Evolutionary conservation across 2,797 vertebrate genomes (phyloP).

Genomic region (Loriculus beryllinus): DNA sequence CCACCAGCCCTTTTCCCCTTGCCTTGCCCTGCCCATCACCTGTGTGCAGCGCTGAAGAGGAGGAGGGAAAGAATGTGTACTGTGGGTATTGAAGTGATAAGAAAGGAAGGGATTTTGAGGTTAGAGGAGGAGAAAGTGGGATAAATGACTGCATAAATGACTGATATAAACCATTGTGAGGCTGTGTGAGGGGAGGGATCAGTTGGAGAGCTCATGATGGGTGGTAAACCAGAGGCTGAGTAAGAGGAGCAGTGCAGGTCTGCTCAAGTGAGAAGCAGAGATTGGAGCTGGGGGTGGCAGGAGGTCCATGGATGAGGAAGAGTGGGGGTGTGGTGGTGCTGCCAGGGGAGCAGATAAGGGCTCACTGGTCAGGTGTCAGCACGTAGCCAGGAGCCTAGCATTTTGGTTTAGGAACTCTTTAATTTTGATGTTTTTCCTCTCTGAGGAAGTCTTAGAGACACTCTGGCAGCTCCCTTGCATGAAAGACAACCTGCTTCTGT

Average conservation of each 20-base stretch:
- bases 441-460: background rate
- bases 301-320: background rate
- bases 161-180: background rate
- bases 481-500: background rate
- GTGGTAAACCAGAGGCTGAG: background rate
- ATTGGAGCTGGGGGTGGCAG: background rate
- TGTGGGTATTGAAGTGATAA: background rate
- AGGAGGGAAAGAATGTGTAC: background rate
- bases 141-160: background rate
- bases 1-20: background rate
- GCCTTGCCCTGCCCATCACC: background rate
- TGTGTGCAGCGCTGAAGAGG: fast-evolving
- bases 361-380: background rate
- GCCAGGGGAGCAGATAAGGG: background rate
- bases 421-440: background rate
- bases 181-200: background rate
- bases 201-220: fast-evolving
- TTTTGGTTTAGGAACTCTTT: background rate
- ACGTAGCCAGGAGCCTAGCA: background rate
- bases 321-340: fast-evolving
- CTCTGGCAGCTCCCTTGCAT: background rate
- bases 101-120: background rate
- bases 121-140: background rate
- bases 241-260: background rate
- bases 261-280: background rate